Conservation (phyloP, 2,797 vertebrate genomes). For the Periophthalmus magnuspinnatus region DNA sequence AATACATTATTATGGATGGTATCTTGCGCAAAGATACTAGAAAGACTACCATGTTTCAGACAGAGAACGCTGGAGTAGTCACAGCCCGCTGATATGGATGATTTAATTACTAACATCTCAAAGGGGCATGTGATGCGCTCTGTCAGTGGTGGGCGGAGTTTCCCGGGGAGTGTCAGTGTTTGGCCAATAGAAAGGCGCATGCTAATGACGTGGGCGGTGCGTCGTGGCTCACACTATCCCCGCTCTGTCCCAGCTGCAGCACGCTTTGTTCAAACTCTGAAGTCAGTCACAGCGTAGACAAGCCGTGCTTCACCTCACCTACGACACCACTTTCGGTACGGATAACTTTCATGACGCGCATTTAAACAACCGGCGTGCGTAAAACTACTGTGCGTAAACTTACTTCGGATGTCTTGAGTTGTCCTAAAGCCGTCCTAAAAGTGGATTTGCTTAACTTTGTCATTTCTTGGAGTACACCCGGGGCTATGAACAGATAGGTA, state of each 20-base stretch:
- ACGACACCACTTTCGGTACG: neutral
- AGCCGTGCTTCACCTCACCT: neutral
- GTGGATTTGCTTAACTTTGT: constrained; percentile 3
- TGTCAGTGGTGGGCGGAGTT: constrained; percentile 31
- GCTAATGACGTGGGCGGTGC: constrained; percentile 39
- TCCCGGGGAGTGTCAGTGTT: constrained; percentile 55
- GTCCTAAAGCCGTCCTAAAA: neutral
- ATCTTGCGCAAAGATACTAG: neutral
- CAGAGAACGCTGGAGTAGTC: neutral
- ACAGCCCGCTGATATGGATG: constrained; percentile 16
- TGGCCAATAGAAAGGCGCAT: constrained; percentile 50
- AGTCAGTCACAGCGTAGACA: constrained; percentile 25
- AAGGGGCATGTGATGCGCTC: constrained; percentile 48
- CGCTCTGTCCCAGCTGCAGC: constrained; percentile 53
- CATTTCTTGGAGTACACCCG: constrained; percentile 25
- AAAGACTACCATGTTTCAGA: neutral
- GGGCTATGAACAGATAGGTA: constrained; percentile 28
- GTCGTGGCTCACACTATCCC: constrained; percentile 22
- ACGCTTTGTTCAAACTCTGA: constrained; percentile 67
- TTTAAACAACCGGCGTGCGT: neutral
- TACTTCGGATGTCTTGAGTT: neutral
- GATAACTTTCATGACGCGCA: neutral
- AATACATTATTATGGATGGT: neutral
- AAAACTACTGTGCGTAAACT: neutral
- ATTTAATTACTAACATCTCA: constrained; percentile 31